Evolutionary conservation across 2,113 vertebrate genomes (phyloP), one percentile per base, ranked within the genome.

Genomic region (Acanthisitta chloris): DNA sequence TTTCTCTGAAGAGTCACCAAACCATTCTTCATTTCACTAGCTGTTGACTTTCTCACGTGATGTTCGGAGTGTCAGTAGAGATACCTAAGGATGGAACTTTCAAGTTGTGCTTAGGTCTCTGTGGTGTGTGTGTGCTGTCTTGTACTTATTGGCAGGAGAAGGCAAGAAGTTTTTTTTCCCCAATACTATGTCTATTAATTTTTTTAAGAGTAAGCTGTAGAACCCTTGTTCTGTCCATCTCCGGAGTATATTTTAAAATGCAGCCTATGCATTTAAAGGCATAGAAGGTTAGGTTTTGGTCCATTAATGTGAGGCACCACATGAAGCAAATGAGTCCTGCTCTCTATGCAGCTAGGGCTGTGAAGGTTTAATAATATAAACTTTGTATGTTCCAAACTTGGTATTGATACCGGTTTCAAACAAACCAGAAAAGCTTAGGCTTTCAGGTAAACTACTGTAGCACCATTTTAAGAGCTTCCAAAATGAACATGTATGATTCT

Each of bases 1-100:
- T 83, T 73, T 72, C 26, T 72, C 9, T 55, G 36, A 34, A 49
- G 62, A 16, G 3, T 79, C 33, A 55, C 48, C 54, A 74, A 55
- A 49, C 33, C 8, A 33, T 12, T 36, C 17, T 76, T 86, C 11
- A 4, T 66, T 3, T 2, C 4, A 2, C 5, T 85, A 34, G 8
- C 45, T 51, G 17, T 77, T 77, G 29, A 6, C 25, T 43, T 0
- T 0, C 17, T 76, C 10, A 18, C 2, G 0, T 20, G 23, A 10
- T 81, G 8, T 42, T 52, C 72, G 42, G 25, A 38, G 5, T 55
- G 55, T 81, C 24, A 40, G 26, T 25, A 34, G 45, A 42, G 45
- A 25, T 73, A 38, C 6, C 2, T 2, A 67, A 55, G 45, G 26
- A 24, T 52, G 49, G 38, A 29, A 24, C 20, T 70, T 59, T 3